Conservation (phyloP, 2,888 invertebrate species). For the Drosophila neutralis region DNA sequence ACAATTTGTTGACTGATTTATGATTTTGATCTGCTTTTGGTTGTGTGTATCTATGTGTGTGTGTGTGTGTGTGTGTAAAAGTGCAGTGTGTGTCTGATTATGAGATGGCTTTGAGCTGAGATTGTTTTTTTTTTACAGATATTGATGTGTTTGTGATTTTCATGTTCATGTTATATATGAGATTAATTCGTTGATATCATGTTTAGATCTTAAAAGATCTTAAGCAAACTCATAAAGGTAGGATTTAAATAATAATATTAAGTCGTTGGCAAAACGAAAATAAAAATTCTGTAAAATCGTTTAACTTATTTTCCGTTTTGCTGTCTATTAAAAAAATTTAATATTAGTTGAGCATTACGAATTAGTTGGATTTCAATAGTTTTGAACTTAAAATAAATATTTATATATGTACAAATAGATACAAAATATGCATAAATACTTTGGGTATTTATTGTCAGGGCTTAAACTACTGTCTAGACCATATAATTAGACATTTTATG, state of each 20-base stretch:
- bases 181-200: not conserved
- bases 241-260: not conserved
- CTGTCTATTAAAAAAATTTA: conserved; percentile 1
- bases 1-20: conserved; percentile 46
- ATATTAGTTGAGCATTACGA: conserved; percentile 17
- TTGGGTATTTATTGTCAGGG: conserved; percentile 1
- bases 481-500: conserved; percentile 12
- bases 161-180: conserved; percentile 3
- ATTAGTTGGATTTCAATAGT: conserved; percentile 9
- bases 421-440: not conserved
- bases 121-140: conserved; percentile 36
- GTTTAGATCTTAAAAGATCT: not conserved
- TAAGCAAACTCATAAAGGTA: not conserved
- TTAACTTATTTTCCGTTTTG: not conserved
- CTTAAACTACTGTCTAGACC: not conserved
- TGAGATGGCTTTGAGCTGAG: conserved; percentile 23
- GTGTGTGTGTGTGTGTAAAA: not conserved
- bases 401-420: conserved; percentile 5
- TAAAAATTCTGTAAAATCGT: not conserved
- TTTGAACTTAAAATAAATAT: conserved; percentile 9
- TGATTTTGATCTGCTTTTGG: conserved; percentile 1
- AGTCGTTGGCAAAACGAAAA: conserved; percentile 8
- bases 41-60: conserved; percentile 15
- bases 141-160: conserved; percentile 20
- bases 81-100: conserved; percentile 7